Evolutionary conservation across 2,888 invertebrate genomes (phyloP).

Genomic region (Nomada ruficornis): DNA sequence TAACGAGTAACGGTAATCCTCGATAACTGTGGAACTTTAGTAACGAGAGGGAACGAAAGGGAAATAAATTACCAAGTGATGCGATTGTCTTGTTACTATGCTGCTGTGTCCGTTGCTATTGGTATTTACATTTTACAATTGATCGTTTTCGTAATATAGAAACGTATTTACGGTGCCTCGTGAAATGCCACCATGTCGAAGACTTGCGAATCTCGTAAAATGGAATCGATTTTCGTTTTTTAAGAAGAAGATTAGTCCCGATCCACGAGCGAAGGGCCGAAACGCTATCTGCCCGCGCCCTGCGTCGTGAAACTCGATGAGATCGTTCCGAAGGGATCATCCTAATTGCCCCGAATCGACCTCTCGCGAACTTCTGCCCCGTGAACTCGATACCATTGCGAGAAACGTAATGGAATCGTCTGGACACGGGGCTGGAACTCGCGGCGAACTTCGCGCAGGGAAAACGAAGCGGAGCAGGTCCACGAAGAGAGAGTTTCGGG

Average conservation of each 20-base stretch:
- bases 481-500: conserved; percentile 10
- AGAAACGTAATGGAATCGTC: conserved; percentile 54
- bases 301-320: conserved; percentile 43
- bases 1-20: not conserved
- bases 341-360: conserved; percentile 51
- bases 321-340: conserved; percentile 50
- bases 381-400: conserved; percentile 44
- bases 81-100: too few species aligned
- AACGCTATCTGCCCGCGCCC: conserved; percentile 12
- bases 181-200: too few species aligned
- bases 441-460: not conserved
- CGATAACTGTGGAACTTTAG: not conserved
- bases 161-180: too few species aligned
- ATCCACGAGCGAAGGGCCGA: too few species aligned
- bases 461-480: conserved; percentile 5
- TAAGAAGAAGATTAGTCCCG: too few species aligned
- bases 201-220: too few species aligned
- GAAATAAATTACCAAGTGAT: too few species aligned
- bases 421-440: not conserved
- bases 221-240: too few species aligned
- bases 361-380: conserved; percentile 16
- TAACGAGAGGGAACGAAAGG: too few species aligned
- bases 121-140: too few species aligned
- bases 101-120: too few species aligned
- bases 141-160: too few species aligned